Percentiles rank a stretch among this genome's conserved stretches.
phyloP scores from a whole-genome alignment of 2,888 invertebrate species.

The Cerastis rubricosa region DNA sequence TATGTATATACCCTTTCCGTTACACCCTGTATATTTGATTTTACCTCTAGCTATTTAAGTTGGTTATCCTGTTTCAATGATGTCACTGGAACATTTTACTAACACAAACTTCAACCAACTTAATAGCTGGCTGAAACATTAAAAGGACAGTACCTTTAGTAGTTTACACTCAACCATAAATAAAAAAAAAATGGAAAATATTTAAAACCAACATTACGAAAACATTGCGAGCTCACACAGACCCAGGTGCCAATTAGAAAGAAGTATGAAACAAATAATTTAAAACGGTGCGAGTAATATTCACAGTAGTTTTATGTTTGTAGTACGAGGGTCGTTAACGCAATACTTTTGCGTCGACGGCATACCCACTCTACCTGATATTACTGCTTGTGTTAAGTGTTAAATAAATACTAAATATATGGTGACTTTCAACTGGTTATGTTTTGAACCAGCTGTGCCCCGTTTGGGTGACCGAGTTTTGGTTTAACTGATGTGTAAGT shows the following conservation, averaged over 20 bases:
- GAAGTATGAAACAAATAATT: conserved; percentile 54
- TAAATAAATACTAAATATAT: conserved; percentile 38
- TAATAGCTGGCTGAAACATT: too few species aligned
- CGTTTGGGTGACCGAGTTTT: neutral
- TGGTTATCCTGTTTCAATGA: too few species aligned
- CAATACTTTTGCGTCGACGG: conserved; percentile 44
- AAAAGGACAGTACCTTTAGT: too few species aligned
- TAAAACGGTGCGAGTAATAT: conserved; percentile 51
- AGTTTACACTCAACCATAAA: too few species aligned
- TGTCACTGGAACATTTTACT: too few species aligned
- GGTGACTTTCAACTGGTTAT: conserved; percentile 16
- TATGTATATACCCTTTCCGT: too few species aligned
- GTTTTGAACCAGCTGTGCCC: conserved; percentile 1
- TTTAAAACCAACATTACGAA: conserved; percentile 8
- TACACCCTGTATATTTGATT: too few species aligned
- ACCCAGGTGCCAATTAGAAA: conserved; percentile 56
- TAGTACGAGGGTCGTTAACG: conserved; percentile 50
- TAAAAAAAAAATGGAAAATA: neutral
- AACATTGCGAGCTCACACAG: conserved; percentile 22
- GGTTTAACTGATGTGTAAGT: neutral
- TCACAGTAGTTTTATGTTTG: conserved; percentile 32
- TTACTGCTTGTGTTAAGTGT: conserved; percentile 32
- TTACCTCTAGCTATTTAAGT: too few species aligned
- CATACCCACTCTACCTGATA: conserved; percentile 42
- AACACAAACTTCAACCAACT: too few species aligned